These are phyloP conservation scores for Orthosia cruda DNA, from an alignment of 2,888 invertebrate species.

Conservation along the genomic window DNA sequence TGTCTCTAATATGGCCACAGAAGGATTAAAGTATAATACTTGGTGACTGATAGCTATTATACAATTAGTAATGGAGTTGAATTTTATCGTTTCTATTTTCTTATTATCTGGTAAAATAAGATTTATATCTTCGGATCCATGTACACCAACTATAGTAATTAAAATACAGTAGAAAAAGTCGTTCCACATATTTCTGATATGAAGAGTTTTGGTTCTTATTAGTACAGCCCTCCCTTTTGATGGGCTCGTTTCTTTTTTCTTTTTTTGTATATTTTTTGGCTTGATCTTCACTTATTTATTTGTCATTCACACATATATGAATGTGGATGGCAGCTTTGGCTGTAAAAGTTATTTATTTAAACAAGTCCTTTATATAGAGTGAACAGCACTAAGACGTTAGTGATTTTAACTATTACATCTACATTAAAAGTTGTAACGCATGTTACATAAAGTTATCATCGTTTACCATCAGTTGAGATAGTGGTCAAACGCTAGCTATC, in stretches of 20 bases:
- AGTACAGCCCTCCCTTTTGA: neutral
- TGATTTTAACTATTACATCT: neutral
- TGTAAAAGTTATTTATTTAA: neutral
- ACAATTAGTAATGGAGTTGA: slow-evolving; percentile 62
- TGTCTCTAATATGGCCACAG: slow-evolving; percentile 61
- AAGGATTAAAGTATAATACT: slow-evolving; percentile 63
- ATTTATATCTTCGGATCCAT: neutral
- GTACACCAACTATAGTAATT: neutral
- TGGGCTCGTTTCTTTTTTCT: no score
- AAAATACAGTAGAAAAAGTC: slow-evolving; percentile 12
- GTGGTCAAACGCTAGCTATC: no score
- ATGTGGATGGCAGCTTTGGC: neutral
- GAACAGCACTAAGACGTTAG: neutral
- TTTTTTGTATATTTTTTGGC: no score
- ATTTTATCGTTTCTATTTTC: slow-evolving; percentile 20
- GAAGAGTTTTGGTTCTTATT: neutral
- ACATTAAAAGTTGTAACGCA: neutral
- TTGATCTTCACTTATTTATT: neutral
- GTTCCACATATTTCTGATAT: slow-evolving; percentile 37
- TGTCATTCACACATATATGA: no score
- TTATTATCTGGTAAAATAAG: slow-evolving; percentile 2
- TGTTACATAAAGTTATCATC: neutral
- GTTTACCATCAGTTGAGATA: no score
- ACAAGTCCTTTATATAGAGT: neutral
- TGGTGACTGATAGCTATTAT: slow-evolving; percentile 60